These are phyloP conservation scores for Drosophila robusta DNA, from an alignment of 2,888 invertebrate genomes.

Conservation along the genomic window DNA sequence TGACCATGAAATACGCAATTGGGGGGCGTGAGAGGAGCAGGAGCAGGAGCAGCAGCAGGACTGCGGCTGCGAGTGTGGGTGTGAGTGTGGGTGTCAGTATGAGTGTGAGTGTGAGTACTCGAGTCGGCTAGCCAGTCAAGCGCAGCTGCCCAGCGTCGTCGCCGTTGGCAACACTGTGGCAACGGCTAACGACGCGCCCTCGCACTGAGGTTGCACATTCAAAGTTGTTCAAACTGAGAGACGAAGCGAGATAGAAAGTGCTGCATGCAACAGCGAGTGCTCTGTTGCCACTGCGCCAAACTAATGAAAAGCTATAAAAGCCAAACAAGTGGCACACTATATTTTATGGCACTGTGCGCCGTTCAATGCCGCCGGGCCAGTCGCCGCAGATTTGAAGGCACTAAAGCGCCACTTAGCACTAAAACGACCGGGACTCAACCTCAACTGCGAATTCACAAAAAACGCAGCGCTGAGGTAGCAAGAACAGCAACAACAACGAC, in stretches of 20 bases:
- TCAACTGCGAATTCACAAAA: conserved; percentile 8
- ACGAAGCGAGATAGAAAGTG: background rate
- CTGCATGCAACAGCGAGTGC: conserved; percentile 46
- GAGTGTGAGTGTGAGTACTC: conserved; percentile 7
- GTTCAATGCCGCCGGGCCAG: conserved; percentile 47
- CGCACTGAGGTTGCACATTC: conserved; percentile 41
- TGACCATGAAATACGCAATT: conserved; percentile 53
- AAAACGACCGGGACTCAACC: conserved; percentile 59
- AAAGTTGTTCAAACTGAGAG: conserved; percentile 26
- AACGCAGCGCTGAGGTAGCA: background rate
- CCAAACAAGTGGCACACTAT: conserved; percentile 71
- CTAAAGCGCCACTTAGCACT: conserved; percentile 78
- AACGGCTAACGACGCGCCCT: conserved; percentile 25
- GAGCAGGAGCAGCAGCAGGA: too few species aligned
- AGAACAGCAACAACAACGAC: conserved; percentile 3
- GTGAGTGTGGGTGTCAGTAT: too few species aligned
- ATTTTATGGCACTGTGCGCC: conserved; percentile 60
- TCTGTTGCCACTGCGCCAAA: conserved; percentile 1
- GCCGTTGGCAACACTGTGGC: conserved; percentile 32
- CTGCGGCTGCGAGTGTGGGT: conserved; percentile 7
- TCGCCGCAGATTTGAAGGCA: conserved; percentile 72
- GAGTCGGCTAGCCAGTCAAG: conserved; percentile 13
- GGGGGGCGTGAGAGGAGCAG: background rate
- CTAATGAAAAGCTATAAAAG: conserved; percentile 79
- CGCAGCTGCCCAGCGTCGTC: conserved; percentile 3